phyloP scores from a whole-genome alignment of 2,113 vertebrate species.

The Diphyllodes magnificus region DNA sequence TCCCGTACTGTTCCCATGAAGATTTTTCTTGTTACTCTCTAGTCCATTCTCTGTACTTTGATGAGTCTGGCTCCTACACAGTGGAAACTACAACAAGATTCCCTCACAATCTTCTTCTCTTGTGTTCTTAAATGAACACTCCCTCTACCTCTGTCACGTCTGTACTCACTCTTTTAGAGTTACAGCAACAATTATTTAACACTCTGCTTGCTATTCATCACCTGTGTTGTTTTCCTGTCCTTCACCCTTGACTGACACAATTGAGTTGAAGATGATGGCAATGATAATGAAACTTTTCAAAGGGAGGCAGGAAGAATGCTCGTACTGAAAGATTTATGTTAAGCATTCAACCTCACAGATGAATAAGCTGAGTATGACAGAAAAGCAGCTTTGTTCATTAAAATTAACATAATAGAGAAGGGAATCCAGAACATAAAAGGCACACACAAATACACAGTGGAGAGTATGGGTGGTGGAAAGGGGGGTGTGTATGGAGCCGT shows the following conservation, averaged over 20 bases:
- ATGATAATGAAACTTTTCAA: not conserved
- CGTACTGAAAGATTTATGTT: not conserved
- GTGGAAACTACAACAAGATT: not conserved
- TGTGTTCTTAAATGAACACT: not conserved
- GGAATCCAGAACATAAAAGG: not conserved
- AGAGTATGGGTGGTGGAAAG: not conserved
- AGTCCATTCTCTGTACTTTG: not conserved
- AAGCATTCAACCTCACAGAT: not conserved
- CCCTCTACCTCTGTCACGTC: not conserved
- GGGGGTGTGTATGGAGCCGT: fast-evolving
- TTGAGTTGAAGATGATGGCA: not conserved
- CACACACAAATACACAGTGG: not conserved
- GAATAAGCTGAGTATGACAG: not conserved
- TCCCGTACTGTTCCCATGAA: not conserved
- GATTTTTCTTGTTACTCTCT: not conserved
- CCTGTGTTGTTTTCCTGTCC: not conserved
- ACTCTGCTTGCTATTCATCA: not conserved
- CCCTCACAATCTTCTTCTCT: not conserved
- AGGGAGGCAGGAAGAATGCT: not conserved
- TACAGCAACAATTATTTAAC: not conserved
- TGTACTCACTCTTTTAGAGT: not conserved
- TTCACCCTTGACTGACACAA: not conserved
- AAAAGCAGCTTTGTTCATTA: not conserved
- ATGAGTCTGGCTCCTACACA: not conserved
- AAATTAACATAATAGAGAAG: not conserved